Base-by-base conservation (phyloP, 2,888 invertebrate species). In the Pandemis corylana region DNA sequence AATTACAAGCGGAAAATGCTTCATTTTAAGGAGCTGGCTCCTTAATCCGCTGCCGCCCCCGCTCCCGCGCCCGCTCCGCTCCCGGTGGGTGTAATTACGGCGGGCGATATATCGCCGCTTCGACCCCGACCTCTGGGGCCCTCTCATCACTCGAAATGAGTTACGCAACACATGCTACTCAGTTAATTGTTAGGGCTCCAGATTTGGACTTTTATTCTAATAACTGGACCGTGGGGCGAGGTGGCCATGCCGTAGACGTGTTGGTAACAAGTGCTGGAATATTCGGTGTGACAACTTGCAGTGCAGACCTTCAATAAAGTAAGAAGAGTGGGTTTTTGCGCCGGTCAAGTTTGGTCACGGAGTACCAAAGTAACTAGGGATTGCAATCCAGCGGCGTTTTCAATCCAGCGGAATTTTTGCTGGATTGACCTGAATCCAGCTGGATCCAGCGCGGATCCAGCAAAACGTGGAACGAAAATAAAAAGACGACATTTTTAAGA, bases 131-230 rank as follows among this genome's bases (percentile, higher is more conserved):
- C 77, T 70, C 72, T 63, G 72, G 75, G 67, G 59, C 65, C 61
- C 61, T 75, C 75, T 90, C 91, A 88, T 92, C 93, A 90, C 85
- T 83, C 82, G 87, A 78, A 81, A 82, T 82, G 82, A 85, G 80
- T 82, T 80, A 88, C 89, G 92, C 89, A 89, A 92, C 93, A 93
- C 92, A 93, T 93, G 93, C 87, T 87, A 82, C 88, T 84, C 85
- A 86, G 89, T 90, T 93, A 93, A 93, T 93, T 92, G 91, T 88
- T 83, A 85, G 87, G 88, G 86, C 83, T 85, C 81, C 81, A 82
- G 85, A 87, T 88, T 89, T 82, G 77, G 80, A 83, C 90, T 92
- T 91, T 91, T 90, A 91, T 90, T 89, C 84, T 84, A 83, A 81
- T 84, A 83, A 87, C 84, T 85, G 80, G 77, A 78, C 81, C 86